Evolutionary conservation across 2,797 vertebrate species (phyloP).

Genomic region (Poeciliopsis paucimaculata): DNA sequence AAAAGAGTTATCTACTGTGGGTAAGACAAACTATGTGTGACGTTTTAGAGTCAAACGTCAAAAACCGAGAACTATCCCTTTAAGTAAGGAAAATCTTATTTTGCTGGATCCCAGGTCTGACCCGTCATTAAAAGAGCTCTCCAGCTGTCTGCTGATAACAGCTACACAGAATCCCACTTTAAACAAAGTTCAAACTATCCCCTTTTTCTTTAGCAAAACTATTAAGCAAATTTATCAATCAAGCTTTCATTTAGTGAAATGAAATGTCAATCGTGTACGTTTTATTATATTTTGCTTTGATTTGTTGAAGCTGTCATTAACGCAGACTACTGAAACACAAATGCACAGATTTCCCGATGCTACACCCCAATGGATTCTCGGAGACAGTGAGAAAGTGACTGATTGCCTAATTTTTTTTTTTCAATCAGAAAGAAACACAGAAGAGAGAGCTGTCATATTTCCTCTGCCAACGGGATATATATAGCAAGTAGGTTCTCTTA

Average conservation of each 20-base stretch:
- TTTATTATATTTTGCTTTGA: constrained; percentile 42
- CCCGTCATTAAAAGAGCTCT: not conserved
- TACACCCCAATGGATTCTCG: constrained; percentile 24
- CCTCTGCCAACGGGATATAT: constrained; percentile 70
- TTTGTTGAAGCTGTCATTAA: constrained; percentile 44
- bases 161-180: not conserved
- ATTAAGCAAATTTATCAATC: not conserved
- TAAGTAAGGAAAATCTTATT: not conserved
- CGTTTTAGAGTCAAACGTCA: not conserved
- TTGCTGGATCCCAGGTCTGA: not conserved
- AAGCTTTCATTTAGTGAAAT: constrained; percentile 35
- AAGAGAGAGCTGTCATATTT: constrained; percentile 70
- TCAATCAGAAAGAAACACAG: constrained; percentile 47
- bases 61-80: not conserved
- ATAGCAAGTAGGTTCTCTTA: constrained; percentile 78
- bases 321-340: constrained; percentile 1
- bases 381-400: constrained; percentile 48
- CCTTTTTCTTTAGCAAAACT: not conserved
- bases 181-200: not conserved
- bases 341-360: constrained; percentile 1
- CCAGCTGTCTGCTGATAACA: not conserved
- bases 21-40: not conserved
- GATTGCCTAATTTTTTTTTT: constrained; percentile 65
- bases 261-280: constrained; percentile 40
- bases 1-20: not conserved